Percentiles rank a stretch among this genome's conserved stretches.
These are phyloP conservation scores for Euspilapteryx auroguttella DNA, from an alignment of 2,888 invertebrate genomes.

Conservation along the genomic window DNA sequence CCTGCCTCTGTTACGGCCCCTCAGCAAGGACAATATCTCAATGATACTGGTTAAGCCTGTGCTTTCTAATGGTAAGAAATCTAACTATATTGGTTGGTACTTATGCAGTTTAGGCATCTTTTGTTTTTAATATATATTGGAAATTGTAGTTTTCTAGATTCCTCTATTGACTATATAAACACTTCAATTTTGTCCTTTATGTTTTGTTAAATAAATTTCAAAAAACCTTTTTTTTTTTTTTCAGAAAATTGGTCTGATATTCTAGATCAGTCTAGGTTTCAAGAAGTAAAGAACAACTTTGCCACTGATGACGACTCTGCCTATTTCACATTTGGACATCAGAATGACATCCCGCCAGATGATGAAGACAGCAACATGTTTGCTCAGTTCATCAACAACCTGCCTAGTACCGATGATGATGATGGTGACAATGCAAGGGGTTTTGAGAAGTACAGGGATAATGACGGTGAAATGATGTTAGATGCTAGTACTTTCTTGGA, in stretches of 20 bases:
- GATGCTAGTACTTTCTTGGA: conserved; percentile 51
- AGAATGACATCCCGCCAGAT: conserved; percentile 26
- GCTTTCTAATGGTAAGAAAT: conserved; percentile 52
- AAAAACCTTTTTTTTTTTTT: conserved; percentile 10
- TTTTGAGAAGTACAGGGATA: conserved; percentile 35
- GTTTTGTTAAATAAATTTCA: background rate
- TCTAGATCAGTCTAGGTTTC: conserved; percentile 40
- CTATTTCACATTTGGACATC: conserved; percentile 31
- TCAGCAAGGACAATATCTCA: conserved; percentile 59
- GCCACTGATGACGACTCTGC: conserved; percentile 41
- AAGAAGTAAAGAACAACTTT: conserved; percentile 34
- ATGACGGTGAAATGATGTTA: conserved; percentile 45
- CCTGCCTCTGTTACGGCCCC: conserved; percentile 62
- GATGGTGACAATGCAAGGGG: conserved; percentile 18
- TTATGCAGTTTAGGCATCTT: too few relatives aligned
- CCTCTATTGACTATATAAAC: too few relatives aligned
- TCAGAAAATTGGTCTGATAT: conserved; percentile 54
- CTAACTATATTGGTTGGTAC: too few relatives aligned
- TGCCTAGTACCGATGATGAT: conserved; percentile 38
- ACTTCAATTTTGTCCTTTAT: background rate
- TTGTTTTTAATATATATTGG: too few relatives aligned
- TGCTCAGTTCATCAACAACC: conserved; percentile 35
- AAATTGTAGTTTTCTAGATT: too few relatives aligned
- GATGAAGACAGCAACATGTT: conserved; percentile 39
- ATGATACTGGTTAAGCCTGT: conserved; percentile 80